A percentile compares a stretch with the other conserved stretches of the same genome.
Evolutionary conservation across 2,113 vertebrate species (phyloP).

Genomic region (Otus sunia): DNA sequence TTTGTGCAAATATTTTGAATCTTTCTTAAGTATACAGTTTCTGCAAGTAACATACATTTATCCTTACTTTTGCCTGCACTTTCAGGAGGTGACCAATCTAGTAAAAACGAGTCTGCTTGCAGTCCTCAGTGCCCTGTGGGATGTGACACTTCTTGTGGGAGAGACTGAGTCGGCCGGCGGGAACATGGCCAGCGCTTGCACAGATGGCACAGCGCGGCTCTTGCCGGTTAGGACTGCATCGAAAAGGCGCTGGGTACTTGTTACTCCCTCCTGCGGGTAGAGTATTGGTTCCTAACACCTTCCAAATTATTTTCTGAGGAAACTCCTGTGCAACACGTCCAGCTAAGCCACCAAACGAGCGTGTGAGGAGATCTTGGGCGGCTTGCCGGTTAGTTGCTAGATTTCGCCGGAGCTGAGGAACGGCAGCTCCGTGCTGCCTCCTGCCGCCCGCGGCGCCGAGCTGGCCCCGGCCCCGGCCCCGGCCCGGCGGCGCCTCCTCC

Average conservation of each 20-base stretch:
- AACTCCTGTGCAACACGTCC: background rate
- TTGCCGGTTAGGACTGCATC: background rate
- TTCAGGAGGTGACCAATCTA: background rate
- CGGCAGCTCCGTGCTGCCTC: background rate
- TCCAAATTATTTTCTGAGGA: background rate
- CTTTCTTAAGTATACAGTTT: background rate
- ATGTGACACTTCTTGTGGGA: background rate
- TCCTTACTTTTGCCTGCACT: background rate
- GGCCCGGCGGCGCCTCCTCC: background rate
- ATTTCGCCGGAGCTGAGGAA: background rate
- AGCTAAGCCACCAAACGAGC: background rate
- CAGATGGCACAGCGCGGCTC: accelerated
- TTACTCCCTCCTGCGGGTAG: background rate
- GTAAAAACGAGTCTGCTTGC: background rate
- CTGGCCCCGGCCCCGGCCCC: background rate
- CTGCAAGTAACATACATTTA: background rate
- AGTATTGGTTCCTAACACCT: accelerated
- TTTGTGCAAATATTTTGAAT: background rate
- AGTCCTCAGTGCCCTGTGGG: background rate
- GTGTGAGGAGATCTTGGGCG: accelerated
- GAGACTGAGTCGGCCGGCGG: background rate
- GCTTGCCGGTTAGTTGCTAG: accelerated
- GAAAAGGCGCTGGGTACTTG: background rate
- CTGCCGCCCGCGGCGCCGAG: background rate
- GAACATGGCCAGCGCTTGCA: background rate